Evolutionary conservation across 30 jellyfish, hydroid and myxozoan species (phyloP).

Genomic region (Aurelia sp.): DNA sequence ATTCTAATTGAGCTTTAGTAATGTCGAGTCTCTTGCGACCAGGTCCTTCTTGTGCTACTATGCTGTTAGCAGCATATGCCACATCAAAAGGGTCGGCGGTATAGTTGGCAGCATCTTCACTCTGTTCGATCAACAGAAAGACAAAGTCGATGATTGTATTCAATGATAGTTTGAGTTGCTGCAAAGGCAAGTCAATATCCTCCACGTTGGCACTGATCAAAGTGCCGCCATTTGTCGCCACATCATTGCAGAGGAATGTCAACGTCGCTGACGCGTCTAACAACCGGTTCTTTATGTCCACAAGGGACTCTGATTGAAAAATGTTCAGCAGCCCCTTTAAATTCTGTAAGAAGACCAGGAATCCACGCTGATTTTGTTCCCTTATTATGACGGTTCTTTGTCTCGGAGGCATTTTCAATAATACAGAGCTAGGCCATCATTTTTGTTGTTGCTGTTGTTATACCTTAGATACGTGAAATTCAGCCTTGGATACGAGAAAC

Average conservation of each 20-base stretch:
- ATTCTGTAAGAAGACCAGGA: slow-evolving; percentile 3
- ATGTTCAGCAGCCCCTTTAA: background rate
- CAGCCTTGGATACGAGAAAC: no score
- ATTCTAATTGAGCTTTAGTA: no score
- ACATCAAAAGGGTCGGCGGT: no score
- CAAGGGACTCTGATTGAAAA: slow-evolving; percentile 29
- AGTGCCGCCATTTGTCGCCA: background rate
- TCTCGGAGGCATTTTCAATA: no score
- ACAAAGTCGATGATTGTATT: no score
- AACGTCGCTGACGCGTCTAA: slow-evolving; percentile 27
- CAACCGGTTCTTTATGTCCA: slow-evolving; percentile 19
- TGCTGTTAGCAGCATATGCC: no score
- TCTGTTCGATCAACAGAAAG: slow-evolving; percentile 14
- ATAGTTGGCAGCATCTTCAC: slow-evolving; percentile 16
- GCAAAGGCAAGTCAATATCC: slow-evolving; percentile 18
- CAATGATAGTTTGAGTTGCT: slow-evolving; percentile 24
- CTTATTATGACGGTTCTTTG: background rate
- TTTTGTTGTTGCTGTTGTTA: no score
- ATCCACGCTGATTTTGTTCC: slow-evolving; percentile 27
- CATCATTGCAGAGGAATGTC: slow-evolving; percentile 18
- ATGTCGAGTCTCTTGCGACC: no score
- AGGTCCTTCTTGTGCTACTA: no score
- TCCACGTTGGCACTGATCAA: slow-evolving; percentile 6
- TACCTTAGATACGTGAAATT: no score
- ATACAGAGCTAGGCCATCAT: no score